These are phyloP conservation scores for Myotis vivesi DNA, from an alignment of 2,797 vertebrate genomes.

Conservation along the genomic window DNA sequence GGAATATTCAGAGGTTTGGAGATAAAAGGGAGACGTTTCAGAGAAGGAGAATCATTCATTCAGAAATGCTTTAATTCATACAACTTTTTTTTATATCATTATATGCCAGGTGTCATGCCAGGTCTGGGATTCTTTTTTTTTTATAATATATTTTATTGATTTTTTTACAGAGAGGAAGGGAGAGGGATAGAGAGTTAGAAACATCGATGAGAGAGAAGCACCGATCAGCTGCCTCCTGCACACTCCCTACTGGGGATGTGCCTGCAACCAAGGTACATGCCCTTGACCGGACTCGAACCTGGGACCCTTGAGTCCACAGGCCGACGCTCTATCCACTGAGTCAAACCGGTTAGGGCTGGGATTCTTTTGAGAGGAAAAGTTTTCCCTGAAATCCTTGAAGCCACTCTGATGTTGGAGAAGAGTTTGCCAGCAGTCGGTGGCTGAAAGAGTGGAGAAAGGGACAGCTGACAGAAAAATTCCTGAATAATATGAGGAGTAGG, in stretches of 20 bases:
- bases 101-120: background rate
- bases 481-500: background rate
- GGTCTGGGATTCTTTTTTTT: background rate
- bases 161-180: no score
- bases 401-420: background rate
- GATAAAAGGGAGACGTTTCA: background rate
- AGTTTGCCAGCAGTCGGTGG: background rate
- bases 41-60: background rate
- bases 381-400: constrained; percentile 6
- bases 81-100: background rate
- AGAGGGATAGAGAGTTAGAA: no score
- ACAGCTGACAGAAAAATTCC: background rate
- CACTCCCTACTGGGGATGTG: no score
- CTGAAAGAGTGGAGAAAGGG: background rate
- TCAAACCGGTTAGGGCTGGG: no score
- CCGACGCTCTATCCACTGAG: no score
- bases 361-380: background rate
- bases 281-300: no score
- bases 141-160: no score
- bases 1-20: background rate
- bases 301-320: no score
- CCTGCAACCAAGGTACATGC: no score
- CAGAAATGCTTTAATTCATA: background rate
- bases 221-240: no score
- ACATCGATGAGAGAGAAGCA: no score